Percentiles rank a stretch among this genome's conserved stretches.
These are phyloP conservation scores for Phyto melanocephala DNA, from an alignment of 2,888 invertebrate species.

Conservation along the genomic window DNA sequence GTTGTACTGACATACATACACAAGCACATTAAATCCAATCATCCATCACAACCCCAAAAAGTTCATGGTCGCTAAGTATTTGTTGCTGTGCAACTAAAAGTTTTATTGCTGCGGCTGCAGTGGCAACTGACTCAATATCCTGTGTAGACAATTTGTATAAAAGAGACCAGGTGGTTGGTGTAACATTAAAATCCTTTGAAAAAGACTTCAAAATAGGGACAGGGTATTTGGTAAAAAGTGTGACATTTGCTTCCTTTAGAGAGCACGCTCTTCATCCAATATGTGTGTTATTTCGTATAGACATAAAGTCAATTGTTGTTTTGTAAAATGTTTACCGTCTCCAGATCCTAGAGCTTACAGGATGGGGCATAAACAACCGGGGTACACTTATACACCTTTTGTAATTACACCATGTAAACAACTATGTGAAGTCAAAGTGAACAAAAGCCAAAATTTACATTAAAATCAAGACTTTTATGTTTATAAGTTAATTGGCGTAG, in stretches of 20 bases:
- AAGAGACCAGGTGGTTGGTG: constrained; percentile 53
- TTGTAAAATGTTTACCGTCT: too few relatives aligned
- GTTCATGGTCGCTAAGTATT: not conserved
- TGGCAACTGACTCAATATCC: constrained; percentile 48
- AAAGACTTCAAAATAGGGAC: not conserved
- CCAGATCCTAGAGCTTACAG: too few relatives aligned
- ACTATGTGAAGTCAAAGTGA: too few relatives aligned
- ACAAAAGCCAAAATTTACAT: too few relatives aligned
- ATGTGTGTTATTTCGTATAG: too few relatives aligned
- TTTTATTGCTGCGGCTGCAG: not conserved
- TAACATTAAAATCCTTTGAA: not conserved
- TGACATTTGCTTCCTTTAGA: not conserved
- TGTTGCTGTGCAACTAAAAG: constrained; percentile 3
- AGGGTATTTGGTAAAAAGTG: not conserved
- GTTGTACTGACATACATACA: not conserved
- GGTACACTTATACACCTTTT: too few relatives aligned
- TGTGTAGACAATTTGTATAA: not conserved
- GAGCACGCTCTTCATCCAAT: too few relatives aligned
- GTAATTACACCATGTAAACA: too few relatives aligned
- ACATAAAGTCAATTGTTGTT: too few relatives aligned
- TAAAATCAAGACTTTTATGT: too few relatives aligned
- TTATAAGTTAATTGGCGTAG: too few relatives aligned
- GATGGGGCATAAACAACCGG: too few relatives aligned
- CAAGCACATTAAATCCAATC: constrained; percentile 29
- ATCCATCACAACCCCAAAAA: constrained; percentile 49